Conservation (phyloP, 2,113 vertebrate genomes). For the Columbina picui region DNA sequence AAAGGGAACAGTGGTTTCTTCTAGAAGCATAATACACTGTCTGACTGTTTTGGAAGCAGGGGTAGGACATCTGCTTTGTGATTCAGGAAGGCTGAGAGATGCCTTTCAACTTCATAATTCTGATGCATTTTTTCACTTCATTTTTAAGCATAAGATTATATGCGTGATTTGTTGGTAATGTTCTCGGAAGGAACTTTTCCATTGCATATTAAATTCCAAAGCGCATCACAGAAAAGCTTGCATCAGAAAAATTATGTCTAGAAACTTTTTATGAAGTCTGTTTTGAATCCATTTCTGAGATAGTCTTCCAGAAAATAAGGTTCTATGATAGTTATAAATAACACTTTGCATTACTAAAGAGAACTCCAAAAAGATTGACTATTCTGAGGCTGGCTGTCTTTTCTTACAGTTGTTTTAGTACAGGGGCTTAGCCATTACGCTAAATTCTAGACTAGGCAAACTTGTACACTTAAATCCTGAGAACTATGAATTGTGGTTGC, state of each 20-base stretch:
- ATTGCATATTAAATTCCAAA: constrained; percentile 44
- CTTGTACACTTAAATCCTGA: neutral
- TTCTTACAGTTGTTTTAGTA: neutral
- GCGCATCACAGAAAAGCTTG: neutral
- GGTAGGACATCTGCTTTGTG: neutral
- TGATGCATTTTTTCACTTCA: neutral
- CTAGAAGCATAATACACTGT: neutral
- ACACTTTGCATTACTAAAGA: neutral
- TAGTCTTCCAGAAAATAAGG: constrained; percentile 32
- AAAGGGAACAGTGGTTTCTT: constrained; percentile 28
- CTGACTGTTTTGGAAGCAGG: neutral
- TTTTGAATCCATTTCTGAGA: constrained; percentile 53
- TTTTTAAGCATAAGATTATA: constrained; percentile 33
- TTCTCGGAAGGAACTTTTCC: constrained; percentile 49
- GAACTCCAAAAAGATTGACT: neutral
- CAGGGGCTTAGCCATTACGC: neutral
- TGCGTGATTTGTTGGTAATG: constrained; percentile 16
- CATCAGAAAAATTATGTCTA: neutral
- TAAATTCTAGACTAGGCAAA: neutral
- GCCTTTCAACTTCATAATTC: neutral
- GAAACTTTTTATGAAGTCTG: constrained; percentile 40
- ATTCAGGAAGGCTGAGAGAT: neutral
- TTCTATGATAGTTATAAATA: neutral
- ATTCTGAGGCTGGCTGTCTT: neutral
- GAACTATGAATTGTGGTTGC: neutral